These are phyloP conservation scores for Orientallactaga bullata DNA, from an alignment of 2,113 vertebrate genomes.

Conservation along the genomic window DNA sequence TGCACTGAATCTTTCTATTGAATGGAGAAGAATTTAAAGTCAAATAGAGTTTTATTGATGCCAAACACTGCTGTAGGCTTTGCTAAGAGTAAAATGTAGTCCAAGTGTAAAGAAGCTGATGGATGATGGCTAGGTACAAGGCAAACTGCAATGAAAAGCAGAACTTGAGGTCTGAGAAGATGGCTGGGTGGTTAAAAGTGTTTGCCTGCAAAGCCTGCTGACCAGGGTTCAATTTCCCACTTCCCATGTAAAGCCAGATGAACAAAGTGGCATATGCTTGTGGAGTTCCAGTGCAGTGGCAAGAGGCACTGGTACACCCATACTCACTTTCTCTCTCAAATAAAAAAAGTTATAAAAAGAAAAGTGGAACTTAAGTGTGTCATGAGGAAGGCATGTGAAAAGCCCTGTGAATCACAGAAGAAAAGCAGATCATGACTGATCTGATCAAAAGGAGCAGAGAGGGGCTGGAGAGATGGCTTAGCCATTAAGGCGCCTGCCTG, in stretches of 20 bases:
- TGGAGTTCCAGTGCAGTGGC: too few species aligned
- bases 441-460: background rate
- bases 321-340: too few species aligned
- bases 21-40: slow-evolving; percentile 44
- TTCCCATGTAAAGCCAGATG: too few species aligned
- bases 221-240: too few species aligned
- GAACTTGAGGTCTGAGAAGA: background rate
- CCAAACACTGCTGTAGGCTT: background rate
- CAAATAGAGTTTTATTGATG: slow-evolving; percentile 37
- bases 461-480: too few species aligned
- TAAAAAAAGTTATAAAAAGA: too few species aligned
- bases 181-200: too few species aligned
- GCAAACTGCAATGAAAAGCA: background rate
- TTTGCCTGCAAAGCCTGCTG: too few species aligned
- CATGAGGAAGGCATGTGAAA: background rate
- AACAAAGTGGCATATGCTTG: too few species aligned
- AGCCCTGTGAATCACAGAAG: background rate
- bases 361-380: background rate
- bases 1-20: background rate
- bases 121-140: slow-evolving; percentile 7
- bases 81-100: background rate
- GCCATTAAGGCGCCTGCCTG: too few species aligned
- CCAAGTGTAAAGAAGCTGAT: background rate
- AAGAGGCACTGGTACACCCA: too few species aligned
- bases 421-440: background rate